A percentile compares a stretch with the other conserved stretches of the same genome.
These are phyloP conservation scores for Hexactinellida sp. DNA, from an alignment of 37 sponge, comb jelly and placozoan genomes.

Conservation along the genomic window DNA sequence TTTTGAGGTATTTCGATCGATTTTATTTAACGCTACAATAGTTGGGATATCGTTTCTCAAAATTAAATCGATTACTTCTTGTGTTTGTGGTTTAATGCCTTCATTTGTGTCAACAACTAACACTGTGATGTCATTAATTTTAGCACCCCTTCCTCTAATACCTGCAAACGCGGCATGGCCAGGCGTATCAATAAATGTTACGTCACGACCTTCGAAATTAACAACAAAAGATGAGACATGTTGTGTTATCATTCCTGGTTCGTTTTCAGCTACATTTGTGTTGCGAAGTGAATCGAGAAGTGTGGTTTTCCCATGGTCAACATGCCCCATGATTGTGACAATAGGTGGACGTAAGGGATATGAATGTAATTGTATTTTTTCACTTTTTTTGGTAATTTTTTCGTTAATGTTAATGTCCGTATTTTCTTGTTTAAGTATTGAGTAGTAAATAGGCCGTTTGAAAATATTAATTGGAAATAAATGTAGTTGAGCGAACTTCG, in stretches of 20 bases:
- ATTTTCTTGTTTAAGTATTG: neutral
- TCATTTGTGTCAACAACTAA: constrained; percentile 90
- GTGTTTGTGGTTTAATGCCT: constrained; percentile 79
- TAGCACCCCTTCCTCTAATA: constrained; percentile 69
- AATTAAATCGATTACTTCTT: constrained; percentile 56
- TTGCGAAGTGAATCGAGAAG: neutral
- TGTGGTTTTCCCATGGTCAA: neutral
- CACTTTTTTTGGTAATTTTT: too few relatives aligned
- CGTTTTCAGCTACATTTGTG: neutral
- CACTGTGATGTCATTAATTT: constrained; percentile 71
- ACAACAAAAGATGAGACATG: constrained; percentile 6
- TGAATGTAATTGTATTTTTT: too few relatives aligned
- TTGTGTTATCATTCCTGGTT: neutral
- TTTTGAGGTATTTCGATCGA: neutral
- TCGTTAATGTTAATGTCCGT: too few relatives aligned
- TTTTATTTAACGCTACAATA: neutral
- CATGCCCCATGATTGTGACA: neutral
- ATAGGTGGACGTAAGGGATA: neutral
- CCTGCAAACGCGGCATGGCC: constrained; percentile 17
- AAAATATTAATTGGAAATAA: too few relatives aligned
- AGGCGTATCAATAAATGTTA: neutral
- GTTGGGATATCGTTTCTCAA: neutral
- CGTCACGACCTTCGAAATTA: constrained; percentile 4
- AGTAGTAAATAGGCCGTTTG: neutral
- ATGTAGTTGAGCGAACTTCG: neutral